phyloP scores from a whole-genome alignment of 2,888 invertebrate genomes.

The Ferrisia virgata region DNA sequence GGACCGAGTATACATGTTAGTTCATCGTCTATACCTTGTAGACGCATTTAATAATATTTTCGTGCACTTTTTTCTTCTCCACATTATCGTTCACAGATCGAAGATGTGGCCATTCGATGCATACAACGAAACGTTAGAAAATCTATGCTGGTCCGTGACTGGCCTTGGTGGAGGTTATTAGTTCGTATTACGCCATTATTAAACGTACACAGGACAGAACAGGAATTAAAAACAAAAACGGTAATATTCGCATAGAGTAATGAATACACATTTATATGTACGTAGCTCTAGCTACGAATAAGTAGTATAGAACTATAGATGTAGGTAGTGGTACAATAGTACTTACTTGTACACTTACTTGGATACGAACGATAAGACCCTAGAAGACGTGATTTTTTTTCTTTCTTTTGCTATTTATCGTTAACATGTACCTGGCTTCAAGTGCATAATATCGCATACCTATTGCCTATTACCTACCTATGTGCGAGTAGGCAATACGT shows the following conservation, averaged over 20 bases:
- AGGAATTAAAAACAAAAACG: slow-evolving; percentile 81
- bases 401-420: neutral
- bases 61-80: neutral
- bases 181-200: slow-evolving; percentile 87
- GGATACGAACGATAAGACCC: neutral
- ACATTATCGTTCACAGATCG: slow-evolving; percentile 55
- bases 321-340: too few relatives aligned
- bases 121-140: slow-evolving; percentile 93
- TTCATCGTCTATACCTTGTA: neutral
- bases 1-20: neutral
- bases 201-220: slow-evolving; percentile 90
- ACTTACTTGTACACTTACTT: neutral
- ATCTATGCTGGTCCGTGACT: slow-evolving; percentile 84
- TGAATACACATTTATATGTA: neutral
- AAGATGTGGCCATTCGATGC: slow-evolving; percentile 85
- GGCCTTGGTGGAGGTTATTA: slow-evolving; percentile 97
- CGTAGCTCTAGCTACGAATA: too few relatives aligned
- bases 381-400: slow-evolving; percentile 11
- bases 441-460: too few relatives aligned
- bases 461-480: neutral
- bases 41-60: slow-evolving; percentile 10
- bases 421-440: neutral
- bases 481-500: neutral
- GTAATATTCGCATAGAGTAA: slow-evolving; percentile 57
- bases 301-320: too few relatives aligned